A percentile compares a stretch with the other conserved stretches of the same genome.
These are phyloP conservation scores for Stratiomys singularior DNA, from an alignment of 2,888 invertebrate genomes.

Conservation along the genomic window DNA sequence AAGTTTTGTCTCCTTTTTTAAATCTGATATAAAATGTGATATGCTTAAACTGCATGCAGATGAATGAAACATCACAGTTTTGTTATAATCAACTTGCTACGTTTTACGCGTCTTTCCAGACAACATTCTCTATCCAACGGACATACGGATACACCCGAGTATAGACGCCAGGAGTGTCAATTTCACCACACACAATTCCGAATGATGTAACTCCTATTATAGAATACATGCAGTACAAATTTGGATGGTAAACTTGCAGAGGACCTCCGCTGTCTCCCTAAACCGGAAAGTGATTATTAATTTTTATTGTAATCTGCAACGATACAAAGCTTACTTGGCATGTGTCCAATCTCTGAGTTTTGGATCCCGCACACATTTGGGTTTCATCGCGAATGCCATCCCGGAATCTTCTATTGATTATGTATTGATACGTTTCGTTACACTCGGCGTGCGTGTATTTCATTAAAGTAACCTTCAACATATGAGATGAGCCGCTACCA, in stretches of 20 bases:
- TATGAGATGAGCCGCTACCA: constrained; percentile 56
- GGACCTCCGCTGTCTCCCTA: constrained; percentile 72
- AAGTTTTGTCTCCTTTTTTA: too few species aligned
- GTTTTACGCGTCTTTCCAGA: constrained; percentile 62
- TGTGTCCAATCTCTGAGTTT: constrained; percentile 37
- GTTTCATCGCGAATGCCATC: constrained; percentile 43
- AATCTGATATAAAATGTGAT: too few species aligned
- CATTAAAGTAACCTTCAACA: constrained; percentile 66
- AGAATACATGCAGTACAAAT: constrained; percentile 61
- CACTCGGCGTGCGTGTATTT: constrained; percentile 34
- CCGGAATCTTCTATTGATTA: neutral
- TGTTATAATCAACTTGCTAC: too few species aligned
- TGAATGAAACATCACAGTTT: too few species aligned
- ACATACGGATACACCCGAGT: constrained; percentile 67
- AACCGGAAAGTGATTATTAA: neutral
- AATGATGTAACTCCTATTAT: constrained; percentile 65
- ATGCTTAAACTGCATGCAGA: too few species aligned
- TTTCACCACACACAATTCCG: constrained; percentile 60
- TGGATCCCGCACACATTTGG: constrained; percentile 50
- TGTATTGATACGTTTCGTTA: neutral
- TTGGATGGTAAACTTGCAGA: constrained; percentile 59
- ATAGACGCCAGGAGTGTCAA: constrained; percentile 67
- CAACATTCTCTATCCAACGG: constrained; percentile 68
- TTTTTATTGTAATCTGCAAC: neutral
- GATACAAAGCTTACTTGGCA: constrained; percentile 17